Percentiles rank a stretch among this genome's conserved stretches.
phyloP scores from a whole-genome alignment of 2,797 vertebrate genomes.

The Carcharodon carcharias region DNA sequence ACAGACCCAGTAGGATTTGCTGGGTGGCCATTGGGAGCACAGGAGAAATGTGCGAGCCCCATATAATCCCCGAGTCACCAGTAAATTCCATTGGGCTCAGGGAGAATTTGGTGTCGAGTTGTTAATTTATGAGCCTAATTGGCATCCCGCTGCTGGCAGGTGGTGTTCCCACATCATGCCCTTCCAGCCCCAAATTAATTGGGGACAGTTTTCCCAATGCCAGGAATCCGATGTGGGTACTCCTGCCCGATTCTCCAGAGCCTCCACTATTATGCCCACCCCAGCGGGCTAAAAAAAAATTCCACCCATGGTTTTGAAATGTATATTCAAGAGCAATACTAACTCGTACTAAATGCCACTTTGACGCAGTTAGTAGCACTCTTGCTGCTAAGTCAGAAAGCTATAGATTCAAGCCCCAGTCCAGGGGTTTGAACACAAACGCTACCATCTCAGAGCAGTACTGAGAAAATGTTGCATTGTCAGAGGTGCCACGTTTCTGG shows the following conservation, averaged over 20 bases:
- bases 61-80: background rate
- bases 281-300: background rate
- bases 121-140: background rate
- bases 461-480: background rate
- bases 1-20: background rate
- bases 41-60: no score
- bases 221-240: background rate
- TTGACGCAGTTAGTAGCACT: background rate
- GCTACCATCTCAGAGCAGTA: background rate
- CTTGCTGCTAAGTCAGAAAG: background rate
- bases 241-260: background rate
- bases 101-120: background rate
- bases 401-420: background rate
- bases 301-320: background rate
- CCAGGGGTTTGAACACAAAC: background rate
- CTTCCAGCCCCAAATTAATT: background rate
- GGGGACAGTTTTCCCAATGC: background rate
- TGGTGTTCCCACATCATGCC: background rate
- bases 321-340: background rate
- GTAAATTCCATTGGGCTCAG: background rate
- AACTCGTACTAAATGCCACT: background rate
- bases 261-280: background rate
- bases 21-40: background rate
- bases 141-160: background rate
- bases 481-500: background rate